Conservation (phyloP, 2,888 invertebrate species). For the Phyllotreta cruciferae region DNA sequence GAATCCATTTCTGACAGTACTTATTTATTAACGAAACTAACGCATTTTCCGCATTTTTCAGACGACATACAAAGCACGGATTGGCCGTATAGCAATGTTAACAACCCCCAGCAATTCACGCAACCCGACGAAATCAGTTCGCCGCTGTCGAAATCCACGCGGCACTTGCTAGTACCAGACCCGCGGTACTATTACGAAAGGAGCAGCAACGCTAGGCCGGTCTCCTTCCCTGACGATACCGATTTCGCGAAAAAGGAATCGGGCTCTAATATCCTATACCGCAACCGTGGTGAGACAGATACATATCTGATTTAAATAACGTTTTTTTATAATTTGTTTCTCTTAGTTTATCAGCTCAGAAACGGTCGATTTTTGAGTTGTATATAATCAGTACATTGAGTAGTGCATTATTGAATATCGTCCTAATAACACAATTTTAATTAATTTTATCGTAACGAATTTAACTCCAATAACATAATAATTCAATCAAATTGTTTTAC, state of each 20-base stretch:
- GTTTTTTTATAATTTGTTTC: too few species aligned
- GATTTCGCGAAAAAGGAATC: constrained; percentile 51
- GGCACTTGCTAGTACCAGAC: constrained; percentile 77
- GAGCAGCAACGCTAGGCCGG: constrained; percentile 53
- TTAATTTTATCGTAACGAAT: too few species aligned
- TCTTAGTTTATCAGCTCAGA: too few species aligned
- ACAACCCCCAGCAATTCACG: constrained; percentile 75
- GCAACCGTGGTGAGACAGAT: constrained; percentile 55
- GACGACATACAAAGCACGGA: constrained; percentile 77
- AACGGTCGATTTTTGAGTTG: too few species aligned
- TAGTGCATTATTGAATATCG: too few species aligned
- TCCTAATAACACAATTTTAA: too few species aligned
- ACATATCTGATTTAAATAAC: too few species aligned
- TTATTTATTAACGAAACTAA: constrained; percentile 1
- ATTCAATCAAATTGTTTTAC: neutral
- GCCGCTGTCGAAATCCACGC: constrained; percentile 78
- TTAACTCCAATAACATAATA: neutral
- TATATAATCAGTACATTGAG: too few species aligned
- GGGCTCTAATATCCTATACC: constrained; percentile 53
- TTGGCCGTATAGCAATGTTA: constrained; percentile 77
- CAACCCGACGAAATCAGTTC: constrained; percentile 79
- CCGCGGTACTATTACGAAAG: constrained; percentile 71
- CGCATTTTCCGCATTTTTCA: constrained; percentile 49
- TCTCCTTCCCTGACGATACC: constrained; percentile 51
- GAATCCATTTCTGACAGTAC: neutral